A percentile compares a stretch with the other conserved stretches of the same genome.
Evolutionary conservation across 2,113 vertebrate species (phyloP).

Genomic region (Python bivittatus): DNA sequence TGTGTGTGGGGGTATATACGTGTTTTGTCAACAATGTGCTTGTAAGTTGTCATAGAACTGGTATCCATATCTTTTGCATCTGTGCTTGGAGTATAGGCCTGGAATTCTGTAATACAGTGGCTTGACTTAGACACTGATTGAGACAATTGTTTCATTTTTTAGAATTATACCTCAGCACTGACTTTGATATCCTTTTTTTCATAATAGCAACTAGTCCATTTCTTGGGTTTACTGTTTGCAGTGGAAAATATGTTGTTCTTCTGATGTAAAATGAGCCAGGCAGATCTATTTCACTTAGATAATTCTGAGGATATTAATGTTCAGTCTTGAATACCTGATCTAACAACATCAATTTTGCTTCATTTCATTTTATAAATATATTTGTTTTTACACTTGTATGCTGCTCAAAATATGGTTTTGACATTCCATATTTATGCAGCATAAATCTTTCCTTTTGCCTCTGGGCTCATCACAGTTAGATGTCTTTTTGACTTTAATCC

Average conservation of each 20-base stretch:
- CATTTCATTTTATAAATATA: background rate
- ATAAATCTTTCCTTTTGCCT: background rate
- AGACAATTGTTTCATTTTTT: background rate
- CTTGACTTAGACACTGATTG: no score
- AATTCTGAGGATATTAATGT: background rate
- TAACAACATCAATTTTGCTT: background rate
- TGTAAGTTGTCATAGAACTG: background rate
- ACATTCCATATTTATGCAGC: background rate
- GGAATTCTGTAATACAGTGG: background rate
- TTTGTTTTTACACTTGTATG: background rate
- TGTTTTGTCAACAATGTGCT: background rate
- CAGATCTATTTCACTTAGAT: background rate
- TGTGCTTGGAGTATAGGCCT: background rate
- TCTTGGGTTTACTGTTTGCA: background rate
- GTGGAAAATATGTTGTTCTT: background rate
- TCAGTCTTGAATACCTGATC: background rate
- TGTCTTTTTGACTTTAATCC: background rate
- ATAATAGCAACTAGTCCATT: background rate
- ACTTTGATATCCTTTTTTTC: background rate
- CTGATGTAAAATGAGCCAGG: background rate
- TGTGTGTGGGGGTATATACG: background rate
- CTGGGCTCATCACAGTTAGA: background rate
- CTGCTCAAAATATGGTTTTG: background rate
- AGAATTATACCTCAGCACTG: background rate
- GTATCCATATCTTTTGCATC: background rate